These are phyloP conservation scores for Mechanitis messenoides DNA, from an alignment of 2,888 invertebrate genomes.

Conservation along the genomic window DNA sequence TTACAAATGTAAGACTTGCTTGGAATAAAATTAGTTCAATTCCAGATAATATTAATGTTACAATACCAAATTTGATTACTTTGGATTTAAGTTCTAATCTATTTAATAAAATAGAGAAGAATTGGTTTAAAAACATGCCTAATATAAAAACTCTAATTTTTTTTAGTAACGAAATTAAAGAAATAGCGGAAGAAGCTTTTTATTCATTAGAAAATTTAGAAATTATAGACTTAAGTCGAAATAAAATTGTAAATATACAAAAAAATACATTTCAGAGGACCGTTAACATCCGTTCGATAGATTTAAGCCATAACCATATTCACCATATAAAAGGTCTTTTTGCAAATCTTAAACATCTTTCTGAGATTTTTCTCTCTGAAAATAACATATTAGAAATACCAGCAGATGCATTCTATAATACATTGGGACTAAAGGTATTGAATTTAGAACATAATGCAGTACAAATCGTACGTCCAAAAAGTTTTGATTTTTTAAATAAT, in stretches of 20 bases:
- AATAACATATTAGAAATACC: constrained; percentile 92
- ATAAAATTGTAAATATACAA: constrained; percentile 87
- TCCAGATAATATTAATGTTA: constrained; percentile 82
- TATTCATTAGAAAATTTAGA: constrained; percentile 83
- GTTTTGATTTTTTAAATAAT: constrained; percentile 86
- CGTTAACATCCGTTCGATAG: constrained; percentile 86
- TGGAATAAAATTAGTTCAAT: constrained; percentile 90
- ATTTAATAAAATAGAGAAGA: constrained; percentile 84
- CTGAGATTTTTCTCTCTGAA: constrained; percentile 90
- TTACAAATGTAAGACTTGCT: constrained; percentile 83
- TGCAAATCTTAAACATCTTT: constrained; percentile 84
- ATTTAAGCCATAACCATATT: constrained; percentile 92
- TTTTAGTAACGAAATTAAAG: constrained; percentile 89
- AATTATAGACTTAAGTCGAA: constrained; percentile 91
- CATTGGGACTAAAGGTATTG: constrained; percentile 84
- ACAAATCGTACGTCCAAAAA: constrained; percentile 83
- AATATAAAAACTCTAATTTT: constrained; percentile 86
- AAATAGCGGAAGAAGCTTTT: constrained; percentile 87
- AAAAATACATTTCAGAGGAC: constrained; percentile 85
- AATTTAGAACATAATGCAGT: constrained; percentile 93
- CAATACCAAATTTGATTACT: constrained; percentile 82
- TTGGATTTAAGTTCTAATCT: constrained; percentile 92
- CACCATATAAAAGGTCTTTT: constrained; percentile 90
- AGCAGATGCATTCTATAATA: constrained; percentile 86
- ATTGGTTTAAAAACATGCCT: constrained; percentile 88